phyloP scores from a whole-genome alignment of 1,140 invertebrate species.

The Phymorhynchus buccinoides region DNA sequence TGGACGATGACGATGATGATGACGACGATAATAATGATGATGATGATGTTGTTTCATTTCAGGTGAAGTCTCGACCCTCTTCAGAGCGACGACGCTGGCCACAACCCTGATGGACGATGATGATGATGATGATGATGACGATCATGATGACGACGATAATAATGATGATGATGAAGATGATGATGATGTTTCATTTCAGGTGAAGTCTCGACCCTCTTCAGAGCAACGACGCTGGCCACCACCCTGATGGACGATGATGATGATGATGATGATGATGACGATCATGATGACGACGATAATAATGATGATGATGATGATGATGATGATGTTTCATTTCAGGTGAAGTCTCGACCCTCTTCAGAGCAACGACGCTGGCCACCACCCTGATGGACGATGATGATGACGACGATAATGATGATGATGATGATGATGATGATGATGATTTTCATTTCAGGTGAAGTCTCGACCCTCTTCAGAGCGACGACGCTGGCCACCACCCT shows the following conservation, averaged over 20 bases:
- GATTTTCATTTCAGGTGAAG: slow-evolving; percentile 85
- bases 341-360: slow-evolving; percentile 92
- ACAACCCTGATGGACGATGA: slow-evolving; percentile 97
- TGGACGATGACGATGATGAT: slow-evolving; percentile 85
- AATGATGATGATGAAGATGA: too few species aligned
- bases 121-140: too few species aligned
- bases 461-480: slow-evolving; percentile 92
- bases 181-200: slow-evolving; percentile 73
- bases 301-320: too few species aligned
- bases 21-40: too few species aligned
- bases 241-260: slow-evolving; percentile 97
- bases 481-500: slow-evolving; percentile 94
- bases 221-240: slow-evolving; percentile 93
- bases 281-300: too few species aligned
- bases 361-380: slow-evolving; percentile 93
- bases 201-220: slow-evolving; percentile 92
- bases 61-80: slow-evolving; percentile 92
- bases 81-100: slow-evolving; percentile 92
- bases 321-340: slow-evolving; percentile 73
- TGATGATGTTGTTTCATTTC: slow-evolving; percentile 42
- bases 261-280: too few species aligned
- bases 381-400: slow-evolving; percentile 97
- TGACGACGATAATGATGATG: too few species aligned
- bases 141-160: too few species aligned
- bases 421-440: too few species aligned